These are phyloP conservation scores for Myanophis thanlyinensis DNA, from an alignment of 2,113 vertebrate genomes.

Conservation along the genomic window DNA sequence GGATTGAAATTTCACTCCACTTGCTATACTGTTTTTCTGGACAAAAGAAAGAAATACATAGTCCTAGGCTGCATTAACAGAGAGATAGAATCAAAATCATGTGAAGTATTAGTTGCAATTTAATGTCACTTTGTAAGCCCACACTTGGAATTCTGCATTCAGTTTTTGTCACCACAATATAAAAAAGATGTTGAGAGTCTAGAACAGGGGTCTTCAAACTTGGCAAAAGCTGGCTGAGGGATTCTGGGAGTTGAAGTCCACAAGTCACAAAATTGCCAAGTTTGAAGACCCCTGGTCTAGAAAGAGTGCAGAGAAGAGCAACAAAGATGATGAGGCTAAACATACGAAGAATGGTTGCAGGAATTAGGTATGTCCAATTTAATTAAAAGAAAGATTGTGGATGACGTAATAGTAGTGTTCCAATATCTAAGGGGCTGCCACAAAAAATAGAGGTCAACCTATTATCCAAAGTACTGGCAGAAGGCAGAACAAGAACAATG, in stretches of 20 bases:
- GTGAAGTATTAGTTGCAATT: background rate
- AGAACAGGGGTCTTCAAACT: too few relatives aligned
- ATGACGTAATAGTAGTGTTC: background rate
- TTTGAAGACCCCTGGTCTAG: too few relatives aligned
- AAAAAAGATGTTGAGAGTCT: background rate
- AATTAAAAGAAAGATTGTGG: background rate
- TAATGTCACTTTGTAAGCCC: background rate
- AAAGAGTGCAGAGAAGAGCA: background rate
- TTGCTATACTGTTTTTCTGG: background rate
- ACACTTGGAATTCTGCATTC: background rate
- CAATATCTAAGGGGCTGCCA: background rate
- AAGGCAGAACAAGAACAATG: background rate
- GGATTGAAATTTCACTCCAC: background rate
- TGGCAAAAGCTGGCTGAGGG: too few relatives aligned
- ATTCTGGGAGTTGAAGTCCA: too few relatives aligned
- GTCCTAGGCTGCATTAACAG: background rate
- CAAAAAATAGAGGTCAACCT: background rate
- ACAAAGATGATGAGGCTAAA: background rate
- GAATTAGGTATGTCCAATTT: background rate
- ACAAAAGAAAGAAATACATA: background rate
- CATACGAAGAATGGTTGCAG: background rate
- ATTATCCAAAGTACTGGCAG: background rate
- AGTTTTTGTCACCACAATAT: background rate
- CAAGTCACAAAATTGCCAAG: too few relatives aligned
- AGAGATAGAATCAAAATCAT: background rate